Percentiles rank a stretch among this genome's conserved stretches.
These are phyloP conservation scores for Gavia stellata DNA, from an alignment of 2,113 vertebrate species.

Conservation along the genomic window DNA sequence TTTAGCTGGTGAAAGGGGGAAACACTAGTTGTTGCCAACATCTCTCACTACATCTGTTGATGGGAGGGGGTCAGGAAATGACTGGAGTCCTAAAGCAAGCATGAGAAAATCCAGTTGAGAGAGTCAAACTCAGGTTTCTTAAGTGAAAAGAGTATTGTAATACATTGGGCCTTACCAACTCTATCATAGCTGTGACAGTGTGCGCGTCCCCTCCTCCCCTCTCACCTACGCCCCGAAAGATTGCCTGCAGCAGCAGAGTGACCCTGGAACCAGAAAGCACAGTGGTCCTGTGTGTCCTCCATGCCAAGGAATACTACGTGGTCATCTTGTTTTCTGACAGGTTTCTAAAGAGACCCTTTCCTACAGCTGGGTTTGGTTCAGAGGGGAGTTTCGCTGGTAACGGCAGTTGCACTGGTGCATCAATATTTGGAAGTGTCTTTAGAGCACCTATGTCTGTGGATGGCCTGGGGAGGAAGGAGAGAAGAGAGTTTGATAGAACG, in stretches of 20 bases:
- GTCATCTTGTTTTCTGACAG: background rate
- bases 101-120: background rate
- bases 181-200: background rate
- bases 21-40: background rate
- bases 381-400: background rate
- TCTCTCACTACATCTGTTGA: background rate
- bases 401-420: background rate
- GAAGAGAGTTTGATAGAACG: background rate
- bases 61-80: background rate
- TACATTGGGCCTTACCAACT: background rate
- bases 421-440: background rate
- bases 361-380: background rate
- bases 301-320: background rate
- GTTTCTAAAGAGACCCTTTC: slow-evolving; percentile 21
- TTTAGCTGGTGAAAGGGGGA: background rate
- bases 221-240: background rate
- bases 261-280: background rate
- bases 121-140: slow-evolving; percentile 50
- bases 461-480: background rate
- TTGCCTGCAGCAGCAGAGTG: background rate
- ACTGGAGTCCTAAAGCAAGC: slow-evolving; percentile 3
- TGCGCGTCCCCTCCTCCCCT: background rate
- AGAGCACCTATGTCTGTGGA: background rate
- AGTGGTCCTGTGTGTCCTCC: background rate
- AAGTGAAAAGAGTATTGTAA: background rate